These are phyloP conservation scores for Meghimatium bilineatum DNA, from an alignment of 2,888 invertebrate species.

Conservation along the genomic window DNA sequence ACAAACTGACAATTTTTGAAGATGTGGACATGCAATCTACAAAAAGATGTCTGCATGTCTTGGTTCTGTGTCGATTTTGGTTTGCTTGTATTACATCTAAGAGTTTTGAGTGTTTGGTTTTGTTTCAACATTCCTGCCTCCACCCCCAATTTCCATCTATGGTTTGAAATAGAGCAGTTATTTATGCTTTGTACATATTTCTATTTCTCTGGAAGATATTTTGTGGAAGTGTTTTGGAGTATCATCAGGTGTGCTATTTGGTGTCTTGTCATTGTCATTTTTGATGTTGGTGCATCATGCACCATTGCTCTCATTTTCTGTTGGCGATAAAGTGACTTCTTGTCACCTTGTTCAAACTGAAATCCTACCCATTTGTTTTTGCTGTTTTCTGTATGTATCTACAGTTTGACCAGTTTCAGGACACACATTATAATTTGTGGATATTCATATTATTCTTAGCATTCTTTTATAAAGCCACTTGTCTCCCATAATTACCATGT, in stretches of 20 bases:
- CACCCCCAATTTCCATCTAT: no score
- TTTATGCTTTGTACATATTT: no score
- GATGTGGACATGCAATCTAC: background rate
- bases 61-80: background rate
- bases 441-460: no score
- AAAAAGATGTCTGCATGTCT: background rate
- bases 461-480: no score
- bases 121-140: no score
- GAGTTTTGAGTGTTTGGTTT: background rate
- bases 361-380: no score
- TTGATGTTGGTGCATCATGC: background rate
- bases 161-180: no score
- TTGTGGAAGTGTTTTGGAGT: background rate
- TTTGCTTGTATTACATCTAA: background rate
- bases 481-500: no score
- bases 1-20: background rate
- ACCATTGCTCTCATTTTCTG: background rate
- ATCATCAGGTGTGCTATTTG: background rate
- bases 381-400: no score
- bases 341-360: no score
- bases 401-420: no score
- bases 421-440: no score
- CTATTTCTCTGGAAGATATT: background rate
- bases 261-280: background rate
- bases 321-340: background rate